phyloP scores from a whole-genome alignment of 1,140 invertebrate genomes.

The Andrena cerasifolii region DNA sequence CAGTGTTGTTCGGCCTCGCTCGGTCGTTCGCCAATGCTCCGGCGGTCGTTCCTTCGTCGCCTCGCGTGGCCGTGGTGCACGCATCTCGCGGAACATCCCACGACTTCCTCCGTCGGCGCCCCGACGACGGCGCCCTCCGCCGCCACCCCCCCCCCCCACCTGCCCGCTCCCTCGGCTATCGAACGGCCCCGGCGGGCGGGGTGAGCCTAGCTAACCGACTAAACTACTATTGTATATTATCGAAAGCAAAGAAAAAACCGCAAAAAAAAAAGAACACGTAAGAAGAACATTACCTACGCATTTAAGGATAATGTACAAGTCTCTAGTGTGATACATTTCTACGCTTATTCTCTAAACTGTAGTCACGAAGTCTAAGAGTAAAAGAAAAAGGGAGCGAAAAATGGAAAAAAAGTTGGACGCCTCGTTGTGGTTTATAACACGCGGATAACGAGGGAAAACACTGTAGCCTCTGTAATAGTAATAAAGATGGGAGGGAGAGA shows the following conservation, averaged over 20 bases:
- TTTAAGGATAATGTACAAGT: conserved; percentile 77
- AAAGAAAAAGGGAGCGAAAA: too few relatives aligned
- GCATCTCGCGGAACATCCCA: conserved; percentile 8
- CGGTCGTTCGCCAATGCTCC: conserved; percentile 36
- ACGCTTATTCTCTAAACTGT: conserved; percentile 76
- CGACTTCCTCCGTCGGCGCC: conserved; percentile 1
- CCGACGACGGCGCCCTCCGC: conserved; percentile 9
- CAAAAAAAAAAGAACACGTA: conserved; percentile 37
- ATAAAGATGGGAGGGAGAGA: conserved; percentile 8
- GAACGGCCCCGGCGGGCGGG: conserved; percentile 10
- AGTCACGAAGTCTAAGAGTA: conserved; percentile 74
- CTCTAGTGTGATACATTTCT: conserved; percentile 78
- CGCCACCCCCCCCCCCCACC: too few relatives aligned
- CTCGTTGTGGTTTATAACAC: conserved; percentile 64
- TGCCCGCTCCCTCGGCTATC: conserved; percentile 28
- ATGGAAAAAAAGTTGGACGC: conserved; percentile 44
- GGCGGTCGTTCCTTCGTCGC: background rate
- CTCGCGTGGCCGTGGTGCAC: background rate
- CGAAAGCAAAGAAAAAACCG: conserved; percentile 34
- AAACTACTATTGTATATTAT: conserved; percentile 60
- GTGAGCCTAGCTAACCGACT: conserved; percentile 57
- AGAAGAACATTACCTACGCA: conserved; percentile 67
- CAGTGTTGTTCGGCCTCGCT: background rate
- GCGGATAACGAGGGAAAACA: conserved; percentile 29
- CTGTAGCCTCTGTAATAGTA: conserved; percentile 50